A percentile compares a stretch with the other conserved stretches of the same genome.
Conservation (phyloP, 2,113 vertebrate species). For the Bufo gargarizans region DNA sequence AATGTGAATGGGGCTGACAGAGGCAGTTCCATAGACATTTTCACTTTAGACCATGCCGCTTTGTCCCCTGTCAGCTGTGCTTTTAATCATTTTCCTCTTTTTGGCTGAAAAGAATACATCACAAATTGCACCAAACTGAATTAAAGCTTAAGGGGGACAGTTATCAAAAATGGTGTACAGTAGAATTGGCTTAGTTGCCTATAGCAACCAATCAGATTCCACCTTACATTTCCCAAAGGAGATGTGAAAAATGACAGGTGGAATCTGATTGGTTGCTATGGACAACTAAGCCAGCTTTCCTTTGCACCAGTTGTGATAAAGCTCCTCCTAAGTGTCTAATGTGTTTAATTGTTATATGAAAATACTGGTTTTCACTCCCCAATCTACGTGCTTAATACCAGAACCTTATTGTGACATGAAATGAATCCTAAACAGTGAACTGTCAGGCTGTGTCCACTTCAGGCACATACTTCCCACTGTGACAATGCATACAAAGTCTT, state of each 20-base stretch:
- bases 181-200: too few relatives aligned
- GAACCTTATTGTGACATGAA: slow-evolving; percentile 48
- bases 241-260: too few relatives aligned
- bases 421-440: not conserved
- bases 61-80: too few relatives aligned
- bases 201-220: too few relatives aligned
- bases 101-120: not conserved
- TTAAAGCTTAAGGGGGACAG: not conserved
- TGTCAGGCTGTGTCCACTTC: slow-evolving; percentile 25
- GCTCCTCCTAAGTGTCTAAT: not conserved
- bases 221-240: too few relatives aligned
- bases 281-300: too few relatives aligned
- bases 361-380: not conserved
- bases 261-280: too few relatives aligned
- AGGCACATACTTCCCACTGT: not conserved
- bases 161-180: too few relatives aligned
- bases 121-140: not conserved
- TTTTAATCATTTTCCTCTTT: not conserved
- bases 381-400: not conserved
- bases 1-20: too few relatives aligned
- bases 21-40: too few relatives aligned
- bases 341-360: not conserved
- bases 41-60: too few relatives aligned
- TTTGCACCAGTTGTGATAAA: too few relatives aligned
- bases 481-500: not conserved